Base-by-base conservation (phyloP, 2,888 invertebrate species). In the Drosophila niveifrons region DNA sequence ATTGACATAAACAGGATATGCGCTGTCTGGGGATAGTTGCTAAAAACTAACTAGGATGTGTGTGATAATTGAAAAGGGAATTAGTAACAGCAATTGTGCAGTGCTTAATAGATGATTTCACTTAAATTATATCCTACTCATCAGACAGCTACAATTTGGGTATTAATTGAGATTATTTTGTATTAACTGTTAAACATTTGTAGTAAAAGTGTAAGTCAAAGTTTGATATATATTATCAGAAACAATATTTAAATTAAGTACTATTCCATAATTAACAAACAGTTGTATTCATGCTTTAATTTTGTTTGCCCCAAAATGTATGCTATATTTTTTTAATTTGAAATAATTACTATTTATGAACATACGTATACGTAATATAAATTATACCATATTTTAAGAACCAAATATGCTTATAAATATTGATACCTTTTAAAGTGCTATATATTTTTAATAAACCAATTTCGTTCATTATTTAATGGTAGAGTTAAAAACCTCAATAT, bases 31-130 rank as follows among this genome's bases (percentile, higher is more conserved):
- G 15, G 39, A 41, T 41, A 41, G 13, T 41, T 41, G 39, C 13
- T 13, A 41, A 41, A 41, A 41, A 41, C 8, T 41, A 41, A 41
- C 39, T 8, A 13, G 13, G 8, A 15, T 13, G 13, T 41, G 39
- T 41, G 13, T 15, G 39, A 41, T 41, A 41, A 41, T 41, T 41
- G 15, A 41, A 41, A 41, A 41, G 39, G 39, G 39, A 41, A 13
- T 13, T 15, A 41, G 39, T 7, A 8, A 7, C 39, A 41, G 13
- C 7, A 41, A 41, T 41, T 41, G 9, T 2, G 13, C 8, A 31
- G 10, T 41, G 39, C 13, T 41, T 41, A 36, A n/a, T 36, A n/a
- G 36, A 36, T 3, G 11, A 36, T 36, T 36, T 10, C 4, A 36
- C 34, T 11, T 10, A 23, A 23, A 4, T 23, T 23, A 23, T 23